Percentiles rank a stretch among this genome's conserved stretches.
These are phyloP conservation scores for Motacilla alba DNA, from an alignment of 2,113 vertebrate species.

Conservation along the genomic window DNA sequence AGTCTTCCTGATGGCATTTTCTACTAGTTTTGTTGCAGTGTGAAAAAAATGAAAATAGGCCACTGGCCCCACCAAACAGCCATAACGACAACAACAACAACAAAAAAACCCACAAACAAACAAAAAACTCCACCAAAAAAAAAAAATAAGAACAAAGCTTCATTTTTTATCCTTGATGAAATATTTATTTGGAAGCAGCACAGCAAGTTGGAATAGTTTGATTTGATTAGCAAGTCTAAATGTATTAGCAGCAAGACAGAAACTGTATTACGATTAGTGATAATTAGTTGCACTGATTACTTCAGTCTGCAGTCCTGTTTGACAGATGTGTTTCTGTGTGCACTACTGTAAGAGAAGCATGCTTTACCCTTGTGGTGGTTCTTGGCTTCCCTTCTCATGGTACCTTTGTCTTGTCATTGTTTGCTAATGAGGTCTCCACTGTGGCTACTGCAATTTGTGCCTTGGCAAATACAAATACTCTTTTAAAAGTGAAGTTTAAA, in stretches of 20 bases:
- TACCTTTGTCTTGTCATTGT: neutral
- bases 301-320: conserved; percentile 16
- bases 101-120: neutral
- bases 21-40: neutral
- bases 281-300: conserved; percentile 74
- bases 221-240: conserved; percentile 81
- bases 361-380: neutral
- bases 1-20: neutral
- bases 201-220: conserved; percentile 64
- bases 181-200: conserved; percentile 60
- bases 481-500: neutral
- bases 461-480: neutral
- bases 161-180: conserved; percentile 56
- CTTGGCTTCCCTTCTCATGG: neutral
- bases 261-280: conserved; percentile 72
- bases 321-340: conserved; percentile 59
- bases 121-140: neutral
- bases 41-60: neutral
- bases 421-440: neutral
- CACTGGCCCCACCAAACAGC: neutral
- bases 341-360: neutral
- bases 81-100: neutral
- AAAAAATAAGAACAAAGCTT: neutral
- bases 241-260: conserved; percentile 75
- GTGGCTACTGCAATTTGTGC: neutral